These are phyloP conservation scores for Philonicus albiceps DNA, from an alignment of 2,888 invertebrate species.

Conservation along the genomic window DNA sequence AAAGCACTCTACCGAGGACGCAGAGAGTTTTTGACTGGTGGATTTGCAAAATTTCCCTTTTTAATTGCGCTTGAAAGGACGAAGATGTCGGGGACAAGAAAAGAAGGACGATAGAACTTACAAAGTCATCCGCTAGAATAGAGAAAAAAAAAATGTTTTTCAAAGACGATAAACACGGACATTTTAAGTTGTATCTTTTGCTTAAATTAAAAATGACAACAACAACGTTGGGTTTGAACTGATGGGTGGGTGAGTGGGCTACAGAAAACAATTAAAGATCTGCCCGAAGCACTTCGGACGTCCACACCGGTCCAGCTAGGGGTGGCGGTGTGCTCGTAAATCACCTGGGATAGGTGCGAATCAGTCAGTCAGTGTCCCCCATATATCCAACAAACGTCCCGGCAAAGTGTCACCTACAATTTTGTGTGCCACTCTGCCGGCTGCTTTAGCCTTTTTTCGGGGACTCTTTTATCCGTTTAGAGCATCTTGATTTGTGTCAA, in stretches of 20 bases:
- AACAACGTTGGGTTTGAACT: neutral
- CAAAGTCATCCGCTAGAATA: neutral
- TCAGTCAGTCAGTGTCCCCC: slow-evolving; percentile 39
- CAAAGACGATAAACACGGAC: neutral
- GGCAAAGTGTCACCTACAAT: slow-evolving; percentile 22
- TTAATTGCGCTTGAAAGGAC: neutral
- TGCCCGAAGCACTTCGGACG: neutral
- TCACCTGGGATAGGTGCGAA: slow-evolving; percentile 43
- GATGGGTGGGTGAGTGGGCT: neutral
- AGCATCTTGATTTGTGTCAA: slow-evolving; percentile 29
- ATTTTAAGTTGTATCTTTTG: neutral
- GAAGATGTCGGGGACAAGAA: neutral
- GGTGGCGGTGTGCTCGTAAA: slow-evolving; percentile 21
- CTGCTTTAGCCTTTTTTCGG: neutral
- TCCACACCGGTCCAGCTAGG: neutral
- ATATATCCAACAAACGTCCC: slow-evolving; percentile 5
- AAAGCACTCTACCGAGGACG: neutral
- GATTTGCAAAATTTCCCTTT: neutral
- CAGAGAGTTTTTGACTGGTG: neutral
- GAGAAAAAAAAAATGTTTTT: neutral
- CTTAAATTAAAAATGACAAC: neutral
- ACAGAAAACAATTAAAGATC: slow-evolving; percentile 2
- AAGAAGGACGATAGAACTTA: neutral
- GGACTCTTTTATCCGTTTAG: slow-evolving; percentile 15
- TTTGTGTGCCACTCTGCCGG: slow-evolving; percentile 3